These are phyloP conservation scores for Thaleichthys pacificus DNA, from an alignment of 2,797 vertebrate genomes.

Conservation along the genomic window DNA sequence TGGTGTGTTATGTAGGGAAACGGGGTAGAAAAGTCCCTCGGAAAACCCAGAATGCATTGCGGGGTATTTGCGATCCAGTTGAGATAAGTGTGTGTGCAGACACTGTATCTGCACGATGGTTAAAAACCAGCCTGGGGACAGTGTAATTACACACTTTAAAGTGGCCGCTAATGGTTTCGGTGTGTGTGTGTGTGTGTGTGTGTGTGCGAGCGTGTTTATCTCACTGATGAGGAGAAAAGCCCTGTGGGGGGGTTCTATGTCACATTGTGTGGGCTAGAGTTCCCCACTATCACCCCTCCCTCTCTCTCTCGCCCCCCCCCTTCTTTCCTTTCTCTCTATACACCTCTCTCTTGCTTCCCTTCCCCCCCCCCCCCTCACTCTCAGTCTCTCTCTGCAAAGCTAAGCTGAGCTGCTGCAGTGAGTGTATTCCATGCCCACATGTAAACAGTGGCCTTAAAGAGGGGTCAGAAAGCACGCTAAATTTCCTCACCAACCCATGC, in stretches of 20 bases:
- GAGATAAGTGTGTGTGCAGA: constrained; percentile 55
- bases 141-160: constrained; percentile 73
- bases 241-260: constrained; percentile 43
- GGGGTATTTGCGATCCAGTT: constrained; percentile 47
- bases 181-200: constrained; percentile 35
- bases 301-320: constrained; percentile 16
- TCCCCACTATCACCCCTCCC: constrained; percentile 13
- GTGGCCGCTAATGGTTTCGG: constrained; percentile 63
- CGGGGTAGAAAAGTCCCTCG: constrained; percentile 12
- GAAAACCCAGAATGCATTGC: constrained; percentile 27
- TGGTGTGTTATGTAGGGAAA: constrained; percentile 37
- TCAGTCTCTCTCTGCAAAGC: constrained; percentile 12
- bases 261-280: constrained; percentile 25
- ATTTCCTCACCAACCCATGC: constrained; percentile 1
- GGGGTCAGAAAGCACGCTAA: not conserved
- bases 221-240: constrained; percentile 54
- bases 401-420: not conserved
- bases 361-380: constrained; percentile 3
- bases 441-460: not conserved
- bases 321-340: constrained; percentile 20
- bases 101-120: constrained; percentile 53
- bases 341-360: not conserved
- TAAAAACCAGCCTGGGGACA: constrained; percentile 66
- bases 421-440: not conserved
- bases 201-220: constrained; percentile 39